Evolutionary conservation across 2,888 invertebrate genomes (phyloP), one percentile per base, ranked within the genome.

Genomic region (Chesias legatella): DNA sequence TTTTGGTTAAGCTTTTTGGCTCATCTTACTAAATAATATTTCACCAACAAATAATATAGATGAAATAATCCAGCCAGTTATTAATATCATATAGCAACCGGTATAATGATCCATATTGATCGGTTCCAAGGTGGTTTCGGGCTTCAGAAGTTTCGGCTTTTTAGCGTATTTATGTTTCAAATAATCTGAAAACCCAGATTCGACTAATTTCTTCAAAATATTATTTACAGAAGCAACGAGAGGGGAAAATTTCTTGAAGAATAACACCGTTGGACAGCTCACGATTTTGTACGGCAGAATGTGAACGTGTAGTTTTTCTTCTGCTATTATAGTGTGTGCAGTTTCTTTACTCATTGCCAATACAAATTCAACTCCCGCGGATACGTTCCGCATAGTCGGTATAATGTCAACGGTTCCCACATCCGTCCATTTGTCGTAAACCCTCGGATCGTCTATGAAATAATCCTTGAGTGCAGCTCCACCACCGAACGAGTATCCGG

Each of bases 211-310:
- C 13, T 54, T 47, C 26, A 85, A 54, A 21, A 79, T 47, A n/a
- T 35, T 21, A 52, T 77, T 68, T 0, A 83, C 43, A 0, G 77
- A 38, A 1, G 51, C 37, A 0, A 38, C 56, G 3, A 85, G 56
- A 1, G 79, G 76, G 4, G 82, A 83, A 48, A 63, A 77, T 42
- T 78, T 83, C 49, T 83, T 83, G 21, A 77, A 80, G 57, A 73
- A 84, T 53, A 83, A 43, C 1, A 71, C 76, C 0, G 67, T 58
- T 0, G 81, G 83, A 37, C 64, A 68, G 8, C 43, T 56, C 0
- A 72, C 39, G n/a, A 85, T 47, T 39, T 43, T 63, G 36, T 74
- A 59, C 0, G 67, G 58, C 30, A 84, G 42, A 23, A 79, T 64
- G 37, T 79, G 70, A 25, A 80, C 52, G 0, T 51, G 46, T 7